Evolutionary conservation across 2,113 vertebrate genomes (phyloP).

Genomic region (Litocranius walleri): DNA sequence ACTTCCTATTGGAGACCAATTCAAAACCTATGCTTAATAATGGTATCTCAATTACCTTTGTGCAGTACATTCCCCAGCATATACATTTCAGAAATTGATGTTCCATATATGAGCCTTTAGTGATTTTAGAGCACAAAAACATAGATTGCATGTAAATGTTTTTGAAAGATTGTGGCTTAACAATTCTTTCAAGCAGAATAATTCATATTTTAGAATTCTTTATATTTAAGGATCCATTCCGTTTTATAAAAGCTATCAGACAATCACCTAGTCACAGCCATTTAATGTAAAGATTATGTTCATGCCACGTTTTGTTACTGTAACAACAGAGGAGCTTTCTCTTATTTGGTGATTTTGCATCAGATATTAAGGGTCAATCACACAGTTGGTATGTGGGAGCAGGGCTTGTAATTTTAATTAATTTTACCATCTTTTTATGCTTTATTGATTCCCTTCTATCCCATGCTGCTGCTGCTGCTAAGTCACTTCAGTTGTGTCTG

Average conservation of each 20-base stretch:
- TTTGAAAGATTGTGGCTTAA: neutral
- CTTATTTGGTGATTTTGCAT: neutral
- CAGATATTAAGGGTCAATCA: neutral
- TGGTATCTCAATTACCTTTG: neutral
- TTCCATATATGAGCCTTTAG: neutral
- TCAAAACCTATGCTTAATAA: neutral
- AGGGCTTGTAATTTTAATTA: neutral
- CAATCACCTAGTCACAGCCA: neutral
- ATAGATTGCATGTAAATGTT: neutral
- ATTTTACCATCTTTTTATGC: neutral
- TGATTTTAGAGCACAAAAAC: neutral
- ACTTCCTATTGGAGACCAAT: neutral
- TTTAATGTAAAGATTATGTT: neutral
- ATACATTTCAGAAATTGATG: neutral
- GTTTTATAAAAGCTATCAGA: neutral
- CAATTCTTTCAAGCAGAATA: neutral
- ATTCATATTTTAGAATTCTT: neutral
- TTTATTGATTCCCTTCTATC: neutral
- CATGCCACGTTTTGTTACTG: neutral
- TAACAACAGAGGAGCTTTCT: neutral
- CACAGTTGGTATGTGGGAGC: neutral
- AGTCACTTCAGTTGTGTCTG: too few species aligned
- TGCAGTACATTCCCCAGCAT: neutral
- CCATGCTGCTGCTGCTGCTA: too few species aligned
- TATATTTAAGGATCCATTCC: neutral